Evolutionary conservation across 53 echinoderm and acorn worm genomes (phyloP).

Genomic region (Echinarachnius parma): DNA sequence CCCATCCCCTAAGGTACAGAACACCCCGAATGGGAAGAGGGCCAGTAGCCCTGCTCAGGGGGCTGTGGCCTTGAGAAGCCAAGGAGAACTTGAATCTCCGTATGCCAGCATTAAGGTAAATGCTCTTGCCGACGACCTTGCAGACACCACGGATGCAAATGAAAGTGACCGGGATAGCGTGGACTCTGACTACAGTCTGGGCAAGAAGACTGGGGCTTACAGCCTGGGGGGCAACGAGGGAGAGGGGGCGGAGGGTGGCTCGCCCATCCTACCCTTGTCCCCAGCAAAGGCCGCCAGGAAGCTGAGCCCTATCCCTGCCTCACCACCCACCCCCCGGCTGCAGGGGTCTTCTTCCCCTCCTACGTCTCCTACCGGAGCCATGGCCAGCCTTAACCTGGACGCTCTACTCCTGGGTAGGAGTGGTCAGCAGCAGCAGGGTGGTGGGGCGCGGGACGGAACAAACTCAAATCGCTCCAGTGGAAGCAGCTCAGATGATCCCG

Average conservation of each 20-base stretch:
- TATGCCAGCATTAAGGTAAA: slow-evolving; percentile 25
- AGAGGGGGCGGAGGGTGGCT: slow-evolving; percentile 1
- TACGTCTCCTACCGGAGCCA: slow-evolving; percentile 15
- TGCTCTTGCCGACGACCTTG: background rate
- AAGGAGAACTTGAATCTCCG: slow-evolving; percentile 12
- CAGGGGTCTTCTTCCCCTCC: slow-evolving; percentile 37
- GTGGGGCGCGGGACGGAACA: slow-evolving; percentile 7
- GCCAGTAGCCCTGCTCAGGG: background rate
- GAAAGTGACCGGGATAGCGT: slow-evolving; percentile 40
- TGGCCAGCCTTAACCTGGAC: slow-evolving; percentile 24
- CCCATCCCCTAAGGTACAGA: slow-evolving; percentile 30
- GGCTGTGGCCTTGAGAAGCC: background rate
- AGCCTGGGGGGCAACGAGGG: slow-evolving; percentile 29
- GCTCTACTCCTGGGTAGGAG: background rate
- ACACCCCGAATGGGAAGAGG: background rate
- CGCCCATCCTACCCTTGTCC: slow-evolving; percentile 5
- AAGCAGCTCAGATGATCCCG: slow-evolving; percentile 44
- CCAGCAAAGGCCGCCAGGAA: slow-evolving; percentile 39
- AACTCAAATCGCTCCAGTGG: slow-evolving; percentile 36
- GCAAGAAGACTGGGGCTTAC: slow-evolving; percentile 55
- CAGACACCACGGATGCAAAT: slow-evolving; percentile 34
- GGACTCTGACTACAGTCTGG: slow-evolving; percentile 25
- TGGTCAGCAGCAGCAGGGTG: background rate
- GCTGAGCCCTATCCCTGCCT: slow-evolving; percentile 50
- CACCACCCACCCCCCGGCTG: slow-evolving; percentile 42